Conservation (phyloP, 1,140 invertebrate species). For the Gryllus bimaculatus region DNA sequence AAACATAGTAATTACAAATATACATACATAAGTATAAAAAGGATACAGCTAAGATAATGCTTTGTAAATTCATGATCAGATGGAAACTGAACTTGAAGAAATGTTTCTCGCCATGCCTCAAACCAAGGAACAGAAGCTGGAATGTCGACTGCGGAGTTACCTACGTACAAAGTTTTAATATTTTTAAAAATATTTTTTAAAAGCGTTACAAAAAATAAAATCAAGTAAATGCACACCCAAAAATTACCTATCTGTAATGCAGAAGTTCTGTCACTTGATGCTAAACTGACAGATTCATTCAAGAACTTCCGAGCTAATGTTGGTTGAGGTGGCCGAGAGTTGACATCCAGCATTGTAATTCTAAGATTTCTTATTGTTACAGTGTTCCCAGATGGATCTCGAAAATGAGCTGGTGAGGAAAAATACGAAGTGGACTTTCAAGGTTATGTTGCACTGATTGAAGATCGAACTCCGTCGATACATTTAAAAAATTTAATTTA, state of each 20-base stretch:
- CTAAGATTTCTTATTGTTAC: slow-evolving; percentile 69
- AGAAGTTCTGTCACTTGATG: slow-evolving; percentile 53
- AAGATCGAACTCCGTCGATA: too few relatives aligned
- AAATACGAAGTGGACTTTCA: too few relatives aligned
- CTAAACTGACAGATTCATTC: slow-evolving; percentile 72
- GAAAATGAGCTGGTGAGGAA: slow-evolving; percentile 55
- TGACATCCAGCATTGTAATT: slow-evolving; percentile 71
- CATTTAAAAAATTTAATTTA: slow-evolving; percentile 25
- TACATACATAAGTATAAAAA: slow-evolving; percentile 24
- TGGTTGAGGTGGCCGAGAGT: slow-evolving; percentile 69
- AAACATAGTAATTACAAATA: too few relatives aligned
- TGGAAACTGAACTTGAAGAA: slow-evolving; percentile 78
- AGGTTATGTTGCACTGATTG: too few relatives aligned
- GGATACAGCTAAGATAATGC: slow-evolving; percentile 80
- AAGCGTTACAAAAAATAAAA: not conserved
- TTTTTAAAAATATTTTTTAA: not conserved
- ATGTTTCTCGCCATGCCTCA: slow-evolving; percentile 88
- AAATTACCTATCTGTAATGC: slow-evolving; percentile 38
- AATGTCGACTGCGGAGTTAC: slow-evolving; percentile 43
- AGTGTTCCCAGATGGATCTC: slow-evolving; percentile 67
- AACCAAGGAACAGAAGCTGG: slow-evolving; percentile 85
- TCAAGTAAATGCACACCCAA: not conserved
- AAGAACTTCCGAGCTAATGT: slow-evolving; percentile 73
- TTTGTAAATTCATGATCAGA: slow-evolving; percentile 93
- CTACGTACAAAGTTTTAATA: too few relatives aligned